Conservation (phyloP, 1,140 invertebrate species). For the Bombus sylvicola region DNA sequence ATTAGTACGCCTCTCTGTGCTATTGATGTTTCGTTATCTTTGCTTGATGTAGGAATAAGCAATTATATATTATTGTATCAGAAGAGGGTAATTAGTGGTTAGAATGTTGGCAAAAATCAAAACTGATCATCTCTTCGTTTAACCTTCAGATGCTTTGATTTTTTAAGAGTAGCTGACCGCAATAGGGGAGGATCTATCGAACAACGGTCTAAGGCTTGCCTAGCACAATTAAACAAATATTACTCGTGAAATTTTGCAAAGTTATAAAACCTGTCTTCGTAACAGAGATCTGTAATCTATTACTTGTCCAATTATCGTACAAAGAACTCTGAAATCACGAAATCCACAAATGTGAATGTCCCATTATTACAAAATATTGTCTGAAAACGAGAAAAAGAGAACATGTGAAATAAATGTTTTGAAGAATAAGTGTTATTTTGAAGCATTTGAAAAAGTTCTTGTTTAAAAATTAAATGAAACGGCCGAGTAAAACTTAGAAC, state of each 20-base stretch:
- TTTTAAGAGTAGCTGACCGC: not conserved
- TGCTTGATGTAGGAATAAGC: too few relatives aligned
- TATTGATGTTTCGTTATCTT: too few relatives aligned
- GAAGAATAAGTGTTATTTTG: too few relatives aligned
- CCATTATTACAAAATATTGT: too few relatives aligned
- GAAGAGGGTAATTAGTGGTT: not conserved
- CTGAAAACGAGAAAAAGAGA: too few relatives aligned
- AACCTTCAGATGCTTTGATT: not conserved
- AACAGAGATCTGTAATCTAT: not conserved
- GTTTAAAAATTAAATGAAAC: not conserved
- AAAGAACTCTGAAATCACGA: not conserved
- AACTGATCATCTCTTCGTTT: not conserved
- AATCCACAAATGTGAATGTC: too few relatives aligned
- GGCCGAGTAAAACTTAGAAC: not conserved
- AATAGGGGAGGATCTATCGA: not conserved
- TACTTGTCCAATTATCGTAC: not conserved
- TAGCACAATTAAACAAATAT: not conserved
- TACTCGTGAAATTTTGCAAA: not conserved
- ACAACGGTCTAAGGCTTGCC: not conserved
- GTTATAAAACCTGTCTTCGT: not conserved
- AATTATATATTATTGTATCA: not conserved
- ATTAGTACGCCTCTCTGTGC: too few relatives aligned
- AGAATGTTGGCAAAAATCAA: not conserved
- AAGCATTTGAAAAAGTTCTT: not conserved
- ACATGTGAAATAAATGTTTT: too few relatives aligned